Percentiles rank a stretch among this genome's conserved stretches.
phyloP scores from a whole-genome alignment of 1,140 invertebrate genomes.

The Bombus confusus region DNA sequence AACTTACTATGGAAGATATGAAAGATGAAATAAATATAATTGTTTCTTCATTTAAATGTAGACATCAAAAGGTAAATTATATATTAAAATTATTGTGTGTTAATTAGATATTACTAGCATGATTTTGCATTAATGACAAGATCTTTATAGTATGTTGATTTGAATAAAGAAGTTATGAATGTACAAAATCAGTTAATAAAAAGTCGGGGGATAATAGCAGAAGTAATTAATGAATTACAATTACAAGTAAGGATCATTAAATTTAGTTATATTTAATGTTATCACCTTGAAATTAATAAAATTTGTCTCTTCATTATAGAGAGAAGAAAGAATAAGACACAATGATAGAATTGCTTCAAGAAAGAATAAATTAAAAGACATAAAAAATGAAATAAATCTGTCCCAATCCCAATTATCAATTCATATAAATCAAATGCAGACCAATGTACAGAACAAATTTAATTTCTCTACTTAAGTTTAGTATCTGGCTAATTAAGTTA shows the following conservation, averaged over 20 bases:
- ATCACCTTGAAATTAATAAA: constrained; percentile 12
- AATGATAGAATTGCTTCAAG: constrained; percentile 72
- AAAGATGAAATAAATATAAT: constrained; percentile 75
- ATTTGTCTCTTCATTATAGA: constrained; percentile 58
- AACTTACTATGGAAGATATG: constrained; percentile 80
- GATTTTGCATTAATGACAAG: constrained; percentile 2
- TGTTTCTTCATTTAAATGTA: constrained; percentile 70
- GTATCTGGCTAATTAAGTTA: neutral
- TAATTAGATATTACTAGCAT: neutral
- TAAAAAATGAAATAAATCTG: constrained; percentile 79
- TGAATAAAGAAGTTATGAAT: constrained; percentile 69
- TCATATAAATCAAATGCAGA: constrained; percentile 64
- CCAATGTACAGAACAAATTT: constrained; percentile 63
- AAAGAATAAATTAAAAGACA: constrained; percentile 73
- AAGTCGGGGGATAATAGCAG: constrained; percentile 69
- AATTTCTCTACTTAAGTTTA: constrained; percentile 4
- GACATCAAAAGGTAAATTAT: constrained; percentile 72
- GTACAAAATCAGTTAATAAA: constrained; percentile 71
- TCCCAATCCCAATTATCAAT: constrained; percentile 66
- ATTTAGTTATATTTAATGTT: constrained; percentile 11
- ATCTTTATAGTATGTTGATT: constrained; percentile 67
- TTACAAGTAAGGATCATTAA: constrained; percentile 70
- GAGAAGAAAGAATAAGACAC: constrained; percentile 72
- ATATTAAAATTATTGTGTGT: neutral
- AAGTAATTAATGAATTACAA: constrained; percentile 69